Base-by-base conservation (phyloP, 2,797 vertebrate genomes). In the Pangasius djambal region DNA sequence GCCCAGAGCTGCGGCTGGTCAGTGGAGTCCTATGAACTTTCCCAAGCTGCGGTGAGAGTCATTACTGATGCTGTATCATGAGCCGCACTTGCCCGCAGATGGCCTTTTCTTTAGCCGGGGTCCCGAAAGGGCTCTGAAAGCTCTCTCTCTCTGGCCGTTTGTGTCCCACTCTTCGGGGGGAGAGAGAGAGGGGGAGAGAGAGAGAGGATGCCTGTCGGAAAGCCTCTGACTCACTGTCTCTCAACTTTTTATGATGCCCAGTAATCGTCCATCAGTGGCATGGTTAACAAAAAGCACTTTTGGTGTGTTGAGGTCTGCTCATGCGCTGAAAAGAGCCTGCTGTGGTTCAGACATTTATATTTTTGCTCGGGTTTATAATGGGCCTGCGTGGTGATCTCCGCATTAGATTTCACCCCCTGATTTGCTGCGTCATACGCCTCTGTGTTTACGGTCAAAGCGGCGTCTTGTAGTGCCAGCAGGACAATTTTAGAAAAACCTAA, bases 211-310 rank as follows among this genome's bases (percentile, higher is more conserved):
- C 90, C 88, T 92, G 91, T 94, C 89, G 91, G 91, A 93, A 93
- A 92, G 91, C 92, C 90, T 89, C 72, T 96, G 95, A 96, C 93
- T 97, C 95, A 96, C 86, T 82, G 88, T 91, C 89, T 91, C 93
- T 94, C 93, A 94, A 93, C 93, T 93, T 91, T 93, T 95, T 93
- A 94, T 92, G 92, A 93, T 93, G 94, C 92, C 92, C 94, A 93
- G 92, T 96, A 95, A 95, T 95, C 94, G 95, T 95, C 94, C 93
- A 95, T 95, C 95, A 94, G 93, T 83, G 90, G 90, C 74, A 93
- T 92, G 92, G 94, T 94, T 94, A 94, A 95, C 94, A 95, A 93
- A 94, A 94, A 95, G 91, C 94, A 91, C 91, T 93, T 94, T 93
- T 88, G 78, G 87, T 86, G 92, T 74, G 88, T 92, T 90, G 93